Evolutionary conservation across 1,140 invertebrate species (phyloP), one percentile per base, ranked within the genome.

Genomic region (Ectropis grisescens): DNA sequence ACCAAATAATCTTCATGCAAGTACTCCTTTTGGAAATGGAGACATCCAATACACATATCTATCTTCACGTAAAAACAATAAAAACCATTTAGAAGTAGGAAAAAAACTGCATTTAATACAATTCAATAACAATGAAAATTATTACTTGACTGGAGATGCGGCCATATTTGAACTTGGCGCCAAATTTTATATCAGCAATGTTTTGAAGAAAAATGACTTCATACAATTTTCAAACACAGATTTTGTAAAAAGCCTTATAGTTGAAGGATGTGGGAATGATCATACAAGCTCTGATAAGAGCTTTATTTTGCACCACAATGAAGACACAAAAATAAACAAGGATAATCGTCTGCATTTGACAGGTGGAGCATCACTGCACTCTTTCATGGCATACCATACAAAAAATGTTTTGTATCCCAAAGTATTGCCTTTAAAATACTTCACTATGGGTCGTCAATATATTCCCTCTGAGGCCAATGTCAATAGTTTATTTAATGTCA

Each of bases 261-360:
- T 91, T 4, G 90, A 92, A 74, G 90, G 88, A 2, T 87, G 85
- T 49, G 87, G 88, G 9, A 47, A 82, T 8, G 71, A 88, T 57
- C 85, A 87, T 37, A 75, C 79, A 11, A 69, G 86, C 56, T 72
- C 84, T 1, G 51, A 58, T 10, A 41, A 70, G 11, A 72, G 84
- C 2, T 90, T 89, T 45, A 81, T 87, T 11, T 45, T 91, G 10
- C 62, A 87, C 42, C 68, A 85, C 19, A 69, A 76, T 41, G 79
- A 84, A 13, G 47, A 84, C 19, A 59, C 82, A 5, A 78, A 82
- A 37, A 59, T 75, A 1, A 74, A 68, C 55, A 45, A 71, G 5
- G 65, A 85, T 15, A 81, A 64, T 15, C 69, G 83, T 2, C 68
- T 91, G 22, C 88, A 90, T 75, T 74, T 93, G 16, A 85, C 85